Evolutionary conservation across 2,888 invertebrate species (phyloP), one percentile per base, ranked within the genome.

Genomic region (Zygaena filipendulae): DNA sequence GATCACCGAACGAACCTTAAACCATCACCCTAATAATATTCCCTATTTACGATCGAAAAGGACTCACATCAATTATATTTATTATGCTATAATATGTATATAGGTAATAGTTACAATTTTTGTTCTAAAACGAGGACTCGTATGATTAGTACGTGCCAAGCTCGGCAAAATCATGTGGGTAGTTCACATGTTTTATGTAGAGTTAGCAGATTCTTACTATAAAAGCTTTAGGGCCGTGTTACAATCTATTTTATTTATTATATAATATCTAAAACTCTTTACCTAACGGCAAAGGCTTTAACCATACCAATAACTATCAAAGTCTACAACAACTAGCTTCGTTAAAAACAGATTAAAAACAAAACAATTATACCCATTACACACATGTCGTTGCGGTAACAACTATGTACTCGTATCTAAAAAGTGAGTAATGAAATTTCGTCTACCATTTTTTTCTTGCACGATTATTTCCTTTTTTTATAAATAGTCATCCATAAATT

Each of bases 401-500:
- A 57, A 60, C 59, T 58, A 63, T 16, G 7, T n/a, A n/a, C n/a
- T n/a, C n/a, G n/a, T n/a, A n/a, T 61, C 61, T 62, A 67, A 60
- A 69, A 57, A 58, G 68, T 70, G 68, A 64, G 51, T 62, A 52
- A 52, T 49, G 54, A 58, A 52, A 40, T 42, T 38, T 42, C 39
- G 42, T 51, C 57, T 59, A 52, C 43, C 30, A 40, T 42, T 49
- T 51, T 46, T 52, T 56, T 47, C 43, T 46, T 52, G 47, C 49
- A 50, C 45, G 24, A 30, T 40, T 43, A 44, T 41, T 27, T 40
- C 43, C 40, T 46, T 56, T 52, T 57, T 59, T 55, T 63, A 68
- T 69, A 71, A 72, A 71, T 70, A 71, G 66, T 57, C 56, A 55
- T 64, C 58, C 66, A 52, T 77, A 75, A 74, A 75, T 79, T 77